Conservation (phyloP, 2,113 vertebrate species). For the Heliornis fulica region DNA sequence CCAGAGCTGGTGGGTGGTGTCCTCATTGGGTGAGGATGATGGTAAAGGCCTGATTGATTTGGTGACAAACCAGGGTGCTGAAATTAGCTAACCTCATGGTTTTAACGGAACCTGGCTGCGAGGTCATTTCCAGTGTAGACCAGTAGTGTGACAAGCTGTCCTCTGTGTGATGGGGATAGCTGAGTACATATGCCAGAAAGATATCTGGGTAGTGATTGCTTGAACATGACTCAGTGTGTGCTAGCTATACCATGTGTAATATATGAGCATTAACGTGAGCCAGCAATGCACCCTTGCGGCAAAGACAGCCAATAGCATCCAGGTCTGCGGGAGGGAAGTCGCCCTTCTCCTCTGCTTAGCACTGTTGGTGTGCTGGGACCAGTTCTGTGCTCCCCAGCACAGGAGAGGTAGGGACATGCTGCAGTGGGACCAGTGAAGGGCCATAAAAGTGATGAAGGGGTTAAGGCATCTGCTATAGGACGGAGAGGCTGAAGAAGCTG, state of each 20-base stretch:
- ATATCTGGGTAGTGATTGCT: not conserved
- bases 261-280: not conserved
- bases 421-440: not conserved
- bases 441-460: not conserved
- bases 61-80: no score
- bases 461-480: accelerated
- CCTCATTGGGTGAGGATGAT: not conserved
- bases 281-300: not conserved
- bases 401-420: not conserved
- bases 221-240: not conserved
- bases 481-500: not conserved
- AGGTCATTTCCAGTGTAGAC: not conserved
- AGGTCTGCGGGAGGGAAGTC: not conserved
- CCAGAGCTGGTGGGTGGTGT: not conserved
- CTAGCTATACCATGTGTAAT: accelerated
- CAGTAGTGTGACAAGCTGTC: not conserved
- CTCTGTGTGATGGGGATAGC: not conserved
- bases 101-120: not conserved
- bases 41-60: not conserved
- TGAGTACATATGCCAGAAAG: not conserved
- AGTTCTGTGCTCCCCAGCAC: not conserved
- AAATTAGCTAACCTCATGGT: not conserved
- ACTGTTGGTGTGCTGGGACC: not conserved
- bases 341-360: not conserved
- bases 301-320: not conserved